Evolutionary conservation across 23 tunicate genomes (phyloP).

Genomic region (Halocynthia aurantium): DNA sequence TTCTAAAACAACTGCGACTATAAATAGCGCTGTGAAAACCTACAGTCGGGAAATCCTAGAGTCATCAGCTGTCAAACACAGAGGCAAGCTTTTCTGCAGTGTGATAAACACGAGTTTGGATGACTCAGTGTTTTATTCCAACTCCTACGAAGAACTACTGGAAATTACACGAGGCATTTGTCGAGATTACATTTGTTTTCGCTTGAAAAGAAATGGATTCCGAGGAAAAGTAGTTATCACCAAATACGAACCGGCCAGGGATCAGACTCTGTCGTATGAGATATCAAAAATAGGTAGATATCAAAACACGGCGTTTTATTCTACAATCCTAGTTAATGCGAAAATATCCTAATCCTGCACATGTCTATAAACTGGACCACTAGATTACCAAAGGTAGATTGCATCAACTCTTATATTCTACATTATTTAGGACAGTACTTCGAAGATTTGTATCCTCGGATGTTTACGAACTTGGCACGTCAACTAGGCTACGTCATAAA

Average conservation of each 20-base stretch:
- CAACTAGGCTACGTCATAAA: constrained; percentile 41
- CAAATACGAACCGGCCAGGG: constrained; percentile 43
- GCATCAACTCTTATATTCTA: not conserved
- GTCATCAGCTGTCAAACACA: too few species aligned
- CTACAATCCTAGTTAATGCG: not conserved
- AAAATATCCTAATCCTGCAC: not conserved
- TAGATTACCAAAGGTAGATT: not conserved
- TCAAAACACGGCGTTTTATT: too few species aligned
- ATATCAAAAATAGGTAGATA: constrained; percentile 44
- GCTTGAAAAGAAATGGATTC: constrained; percentile 59
- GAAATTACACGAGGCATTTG: constrained; percentile 37
- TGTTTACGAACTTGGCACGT: constrained; percentile 30
- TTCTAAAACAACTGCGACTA: too few species aligned
- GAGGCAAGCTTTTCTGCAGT: too few species aligned
- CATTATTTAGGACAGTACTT: constrained; percentile 36
- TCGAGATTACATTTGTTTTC: constrained; percentile 67
- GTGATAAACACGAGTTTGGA: constrained; percentile 7
- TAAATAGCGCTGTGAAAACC: too few species aligned
- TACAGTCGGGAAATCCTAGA: too few species aligned
- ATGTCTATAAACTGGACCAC: not conserved
- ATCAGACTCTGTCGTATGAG: constrained; percentile 36
- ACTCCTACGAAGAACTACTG: constrained; percentile 27
- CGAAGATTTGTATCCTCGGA: constrained; percentile 42
- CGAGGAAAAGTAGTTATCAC: constrained; percentile 35
- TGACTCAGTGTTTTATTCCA: constrained; percentile 59